phyloP scores from a whole-genome alignment of 2,888 invertebrate genomes.

The Chorisops tibialis region DNA sequence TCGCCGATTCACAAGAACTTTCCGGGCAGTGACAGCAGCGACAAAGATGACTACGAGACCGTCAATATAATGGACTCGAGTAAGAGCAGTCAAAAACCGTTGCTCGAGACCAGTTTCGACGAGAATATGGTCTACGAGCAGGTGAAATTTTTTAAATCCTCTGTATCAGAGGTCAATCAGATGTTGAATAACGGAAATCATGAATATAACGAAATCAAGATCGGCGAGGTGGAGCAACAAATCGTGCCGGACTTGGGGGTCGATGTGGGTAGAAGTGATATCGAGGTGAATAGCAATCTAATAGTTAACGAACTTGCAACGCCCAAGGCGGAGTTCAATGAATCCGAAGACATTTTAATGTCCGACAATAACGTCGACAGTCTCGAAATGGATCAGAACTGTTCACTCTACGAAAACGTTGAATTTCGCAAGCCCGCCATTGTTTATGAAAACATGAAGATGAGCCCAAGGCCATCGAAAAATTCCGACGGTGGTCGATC shows the following conservation, averaged over 20 bases:
- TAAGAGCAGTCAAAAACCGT: slow-evolving; percentile 39
- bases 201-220: slow-evolving; percentile 16
- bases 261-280: slow-evolving; percentile 31
- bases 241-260: slow-evolving; percentile 27
- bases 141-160: slow-evolving; percentile 71
- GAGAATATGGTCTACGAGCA: slow-evolving; percentile 64
- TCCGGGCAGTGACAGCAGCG: slow-evolving; percentile 51
- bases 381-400: slow-evolving; percentile 41
- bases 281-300: slow-evolving; percentile 36
- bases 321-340: slow-evolving; percentile 35
- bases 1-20: slow-evolving; percentile 56
- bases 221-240: slow-evolving; percentile 7
- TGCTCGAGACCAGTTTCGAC: slow-evolving; percentile 60
- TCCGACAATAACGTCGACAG: slow-evolving; percentile 38
- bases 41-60: slow-evolving; percentile 49
- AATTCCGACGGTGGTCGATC: background rate
- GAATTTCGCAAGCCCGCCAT: slow-evolving; percentile 47
- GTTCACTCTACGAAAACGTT: slow-evolving; percentile 51
- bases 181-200: slow-evolving; percentile 48
- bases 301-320: slow-evolving; percentile 34
- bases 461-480: slow-evolving; percentile 39
- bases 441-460: slow-evolving; percentile 48
- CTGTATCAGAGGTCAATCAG: slow-evolving; percentile 72
- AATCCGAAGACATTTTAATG: slow-evolving; percentile 38
- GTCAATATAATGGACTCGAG: slow-evolving; percentile 25